Percentiles rank a stretch among this genome's conserved stretches.
Conservation (phyloP, 2,113 vertebrate genomes). For the Lota lota region DNA sequence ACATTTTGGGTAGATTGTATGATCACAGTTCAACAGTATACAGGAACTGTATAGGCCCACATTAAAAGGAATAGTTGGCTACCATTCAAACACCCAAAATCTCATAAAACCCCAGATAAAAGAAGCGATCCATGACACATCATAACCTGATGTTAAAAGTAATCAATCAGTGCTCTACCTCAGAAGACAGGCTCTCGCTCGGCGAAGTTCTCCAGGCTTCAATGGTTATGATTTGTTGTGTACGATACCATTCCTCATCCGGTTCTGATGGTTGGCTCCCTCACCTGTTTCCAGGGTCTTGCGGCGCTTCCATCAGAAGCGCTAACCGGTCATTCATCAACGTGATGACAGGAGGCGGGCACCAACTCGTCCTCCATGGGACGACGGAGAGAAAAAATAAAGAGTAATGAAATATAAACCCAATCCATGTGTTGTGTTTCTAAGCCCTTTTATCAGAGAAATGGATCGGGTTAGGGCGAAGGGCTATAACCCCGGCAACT, state of each 20-base stretch:
- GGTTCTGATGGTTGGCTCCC: conserved; percentile 21
- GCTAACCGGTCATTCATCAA: conserved; percentile 27
- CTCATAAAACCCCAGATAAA: too few species aligned
- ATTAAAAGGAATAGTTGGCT: too few species aligned
- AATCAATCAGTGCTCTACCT: too few species aligned
- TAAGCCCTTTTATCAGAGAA: conserved; percentile 37
- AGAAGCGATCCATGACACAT: too few species aligned
- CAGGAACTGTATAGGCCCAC: too few species aligned
- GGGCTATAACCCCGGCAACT: conserved; percentile 22
- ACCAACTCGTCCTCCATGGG: conserved; percentile 25
- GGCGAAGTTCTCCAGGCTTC: background rate
- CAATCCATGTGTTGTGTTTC: conserved; percentile 38
- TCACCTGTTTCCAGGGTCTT: conserved; percentile 48
- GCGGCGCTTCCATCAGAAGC: background rate
- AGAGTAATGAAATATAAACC: conserved; percentile 59
- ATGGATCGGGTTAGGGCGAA: conserved; percentile 41
- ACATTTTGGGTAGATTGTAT: too few species aligned
- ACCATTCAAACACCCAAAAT: too few species aligned
- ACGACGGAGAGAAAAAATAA: conserved; percentile 3
- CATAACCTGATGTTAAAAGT: too few species aligned
- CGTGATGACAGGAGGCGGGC: conserved; percentile 34
- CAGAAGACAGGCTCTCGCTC: background rate
- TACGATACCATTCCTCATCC: conserved; percentile 26
- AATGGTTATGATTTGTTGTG: background rate
- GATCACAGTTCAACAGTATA: too few species aligned